A percentile compares a stretch with the other conserved stretches of the same genome.
phyloP scores from a whole-genome alignment of 2,113 vertebrate genomes.

The Rostratula benghalensis region DNA sequence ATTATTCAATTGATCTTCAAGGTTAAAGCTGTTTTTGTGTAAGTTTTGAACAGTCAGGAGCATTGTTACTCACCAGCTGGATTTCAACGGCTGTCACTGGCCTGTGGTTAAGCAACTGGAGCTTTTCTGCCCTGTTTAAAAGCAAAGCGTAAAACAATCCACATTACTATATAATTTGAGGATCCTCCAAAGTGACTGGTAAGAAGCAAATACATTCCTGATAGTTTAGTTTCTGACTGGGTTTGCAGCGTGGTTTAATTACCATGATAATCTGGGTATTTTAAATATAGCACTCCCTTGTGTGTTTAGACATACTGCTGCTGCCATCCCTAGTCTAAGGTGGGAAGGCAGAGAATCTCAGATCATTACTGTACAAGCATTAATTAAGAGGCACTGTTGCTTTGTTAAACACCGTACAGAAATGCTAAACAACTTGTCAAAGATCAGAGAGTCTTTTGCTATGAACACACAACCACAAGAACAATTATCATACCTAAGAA shows the following conservation, averaged over 20 bases:
- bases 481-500: not conserved
- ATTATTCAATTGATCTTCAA: not conserved
- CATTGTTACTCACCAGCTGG: conserved; percentile 85
- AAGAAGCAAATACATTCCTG: conserved; percentile 3
- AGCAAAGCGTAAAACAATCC: not conserved
- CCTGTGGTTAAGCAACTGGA: conserved; percentile 93
- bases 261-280: not conserved
- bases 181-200: not conserved
- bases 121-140: conserved; percentile 89
- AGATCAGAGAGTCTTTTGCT: not conserved
- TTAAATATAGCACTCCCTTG: not conserved
- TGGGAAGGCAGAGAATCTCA: not conserved
- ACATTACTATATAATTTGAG: not conserved
- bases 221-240: not conserved
- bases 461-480: not conserved
- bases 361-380: not conserved
- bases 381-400: not conserved
- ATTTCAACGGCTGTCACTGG: conserved; percentile 96
- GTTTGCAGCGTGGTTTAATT: not conserved
- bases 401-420: not conserved
- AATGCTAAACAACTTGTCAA: not conserved
- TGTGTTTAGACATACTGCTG: not conserved
- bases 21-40: conserved; percentile 1
- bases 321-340: not conserved
- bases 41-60: not conserved